Conservation (phyloP, 2,797 vertebrate genomes). For the Chrosomus eos region DNA sequence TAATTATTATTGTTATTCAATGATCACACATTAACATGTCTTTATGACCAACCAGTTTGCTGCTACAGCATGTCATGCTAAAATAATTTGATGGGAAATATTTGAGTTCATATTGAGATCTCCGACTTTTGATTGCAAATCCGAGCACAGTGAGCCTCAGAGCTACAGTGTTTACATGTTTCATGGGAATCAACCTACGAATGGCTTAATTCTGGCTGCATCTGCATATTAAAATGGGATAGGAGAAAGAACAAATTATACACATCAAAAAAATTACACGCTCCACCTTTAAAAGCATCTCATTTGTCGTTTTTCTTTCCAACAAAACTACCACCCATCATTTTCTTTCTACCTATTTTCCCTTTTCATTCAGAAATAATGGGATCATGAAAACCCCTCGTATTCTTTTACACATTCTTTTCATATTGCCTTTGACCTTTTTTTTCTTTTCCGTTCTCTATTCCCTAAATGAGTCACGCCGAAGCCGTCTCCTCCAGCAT, state of each 20-base stretch:
- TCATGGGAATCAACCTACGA: neutral
- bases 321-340: neutral
- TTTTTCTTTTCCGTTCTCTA: constrained; percentile 23
- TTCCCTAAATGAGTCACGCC: constrained; percentile 63
- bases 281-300: neutral
- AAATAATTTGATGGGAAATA: neutral
- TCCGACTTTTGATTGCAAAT: neutral
- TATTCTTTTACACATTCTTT: constrained; percentile 55
- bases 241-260: neutral
- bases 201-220: constrained; percentile 3
- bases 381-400: constrained; percentile 59
- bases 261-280: neutral
- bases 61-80: neutral
- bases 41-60: too few species aligned
- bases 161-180: neutral
- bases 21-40: too few species aligned
- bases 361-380: constrained; percentile 64
- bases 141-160: neutral
- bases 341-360: neutral
- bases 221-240: neutral
- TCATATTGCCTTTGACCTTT: constrained; percentile 48
- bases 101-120: neutral
- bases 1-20: neutral
- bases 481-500: constrained; percentile 60
- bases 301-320: neutral